Evolutionary conservation across 2,888 invertebrate genomes (phyloP).

Genomic region (Polietes domitor): DNA sequence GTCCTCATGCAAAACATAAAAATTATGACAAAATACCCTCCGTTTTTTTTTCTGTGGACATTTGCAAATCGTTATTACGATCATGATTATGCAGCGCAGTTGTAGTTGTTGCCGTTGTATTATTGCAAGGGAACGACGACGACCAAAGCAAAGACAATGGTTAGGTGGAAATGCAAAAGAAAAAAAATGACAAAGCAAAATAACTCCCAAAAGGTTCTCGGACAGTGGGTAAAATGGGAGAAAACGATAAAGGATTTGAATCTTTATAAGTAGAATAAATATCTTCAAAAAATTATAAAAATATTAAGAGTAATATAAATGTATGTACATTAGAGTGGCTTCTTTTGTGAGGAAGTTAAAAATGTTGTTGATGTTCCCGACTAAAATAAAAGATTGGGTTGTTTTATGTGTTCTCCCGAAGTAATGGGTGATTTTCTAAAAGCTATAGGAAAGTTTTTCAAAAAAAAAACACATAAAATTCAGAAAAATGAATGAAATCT

Average conservation of each 20-base stretch:
- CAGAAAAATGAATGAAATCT: too few species aligned
- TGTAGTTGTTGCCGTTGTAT: background rate
- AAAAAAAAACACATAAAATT: too few species aligned
- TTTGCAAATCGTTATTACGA: conserved; percentile 43
- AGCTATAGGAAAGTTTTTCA: too few species aligned
- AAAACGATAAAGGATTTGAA: background rate
- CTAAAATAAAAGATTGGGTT: too few species aligned
- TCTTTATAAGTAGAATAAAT: too few species aligned
- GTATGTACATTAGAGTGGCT: too few species aligned
- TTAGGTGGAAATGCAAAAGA: background rate
- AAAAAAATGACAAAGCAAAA: background rate
- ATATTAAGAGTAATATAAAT: too few species aligned
- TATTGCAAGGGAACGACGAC: background rate
- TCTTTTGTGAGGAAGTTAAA: too few species aligned
- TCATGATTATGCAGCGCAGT: conserved; percentile 29
- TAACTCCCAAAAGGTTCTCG: conserved; percentile 30
- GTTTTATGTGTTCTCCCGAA: too few species aligned
- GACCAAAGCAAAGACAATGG: conserved; percentile 33
- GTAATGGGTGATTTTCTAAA: too few species aligned
- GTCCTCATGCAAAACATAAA: conserved; percentile 68
- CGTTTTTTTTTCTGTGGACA: conserved; percentile 28
- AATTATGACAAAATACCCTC: conserved; percentile 70
- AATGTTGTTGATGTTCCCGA: too few species aligned
- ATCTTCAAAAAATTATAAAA: too few species aligned
- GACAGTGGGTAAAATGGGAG: conserved; percentile 35